Percentiles rank a stretch among this genome's conserved stretches.
Evolutionary conservation across 1,140 invertebrate species (phyloP).

Genomic region (Drosophila prosaltans): DNA sequence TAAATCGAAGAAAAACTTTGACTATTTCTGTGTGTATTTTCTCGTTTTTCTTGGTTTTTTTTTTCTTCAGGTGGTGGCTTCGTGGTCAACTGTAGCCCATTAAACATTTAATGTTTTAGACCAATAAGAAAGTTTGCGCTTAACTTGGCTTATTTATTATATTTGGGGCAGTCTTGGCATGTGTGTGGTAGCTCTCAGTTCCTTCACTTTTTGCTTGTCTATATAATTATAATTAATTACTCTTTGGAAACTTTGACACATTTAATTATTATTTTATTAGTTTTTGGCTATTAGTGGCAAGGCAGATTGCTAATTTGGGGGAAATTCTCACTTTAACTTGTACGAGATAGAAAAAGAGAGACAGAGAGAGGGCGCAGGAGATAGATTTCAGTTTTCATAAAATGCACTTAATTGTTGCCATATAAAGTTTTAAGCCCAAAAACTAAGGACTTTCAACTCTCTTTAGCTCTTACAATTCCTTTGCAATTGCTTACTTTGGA

Average conservation of each 20-base stretch:
- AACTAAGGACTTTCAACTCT: conserved; percentile 41
- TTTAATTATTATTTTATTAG: conserved; percentile 80
- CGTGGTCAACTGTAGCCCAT: conserved; percentile 48
- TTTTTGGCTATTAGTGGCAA: conserved; percentile 48
- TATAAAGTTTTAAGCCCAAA: conserved; percentile 43
- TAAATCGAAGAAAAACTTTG: conserved; percentile 4
- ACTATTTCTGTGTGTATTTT: background rate
- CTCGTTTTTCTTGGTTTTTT: conserved; percentile 10
- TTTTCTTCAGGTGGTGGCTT: conserved; percentile 43
- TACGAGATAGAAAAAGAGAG: background rate
- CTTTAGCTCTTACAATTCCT: background rate
- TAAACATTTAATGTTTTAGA: conserved; percentile 57
- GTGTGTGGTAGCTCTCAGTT: conserved; percentile 1
- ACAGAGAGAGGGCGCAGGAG: background rate
- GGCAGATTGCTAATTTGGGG: conserved; percentile 21
- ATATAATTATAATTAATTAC: conserved; percentile 79
- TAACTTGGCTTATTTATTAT: conserved; percentile 30
- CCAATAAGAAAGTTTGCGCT: conserved; percentile 60
- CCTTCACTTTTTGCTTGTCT: conserved; percentile 36
- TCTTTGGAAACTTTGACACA: conserved; percentile 73
- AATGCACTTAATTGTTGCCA: conserved; percentile 69
- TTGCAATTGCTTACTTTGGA: conserved; percentile 34
- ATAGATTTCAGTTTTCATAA: background rate
- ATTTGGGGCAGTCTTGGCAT: background rate
- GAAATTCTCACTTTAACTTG: conserved; percentile 8